These are phyloP conservation scores for Drosophila sturtevanti DNA, from an alignment of 1,140 invertebrate genomes.

Conservation along the genomic window DNA sequence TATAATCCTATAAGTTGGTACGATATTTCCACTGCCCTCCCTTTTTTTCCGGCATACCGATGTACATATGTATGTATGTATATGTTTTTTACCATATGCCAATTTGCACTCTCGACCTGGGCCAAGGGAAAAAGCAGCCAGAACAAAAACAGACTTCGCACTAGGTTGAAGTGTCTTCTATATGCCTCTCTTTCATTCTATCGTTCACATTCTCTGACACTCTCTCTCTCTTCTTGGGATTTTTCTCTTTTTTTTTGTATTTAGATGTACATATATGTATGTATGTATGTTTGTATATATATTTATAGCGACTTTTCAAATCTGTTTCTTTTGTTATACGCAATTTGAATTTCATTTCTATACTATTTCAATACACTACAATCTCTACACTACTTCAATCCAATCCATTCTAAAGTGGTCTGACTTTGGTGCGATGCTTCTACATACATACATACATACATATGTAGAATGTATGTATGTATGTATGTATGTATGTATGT, in stretches of 20 bases:
- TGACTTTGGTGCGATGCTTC: slow-evolving; percentile 20
- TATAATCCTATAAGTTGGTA: slow-evolving; percentile 16
- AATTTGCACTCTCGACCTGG: slow-evolving; percentile 69
- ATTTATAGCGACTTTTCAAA: slow-evolving; percentile 2
- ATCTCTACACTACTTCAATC: background rate
- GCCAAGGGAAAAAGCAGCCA: slow-evolving; percentile 27
- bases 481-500: no score
- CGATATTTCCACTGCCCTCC: background rate
- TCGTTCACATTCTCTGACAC: background rate
- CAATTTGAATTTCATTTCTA: slow-evolving; percentile 5
- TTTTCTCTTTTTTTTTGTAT: background rate
- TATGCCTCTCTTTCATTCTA: background rate
- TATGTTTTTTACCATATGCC: slow-evolving; percentile 52
- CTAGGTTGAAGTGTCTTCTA: background rate
- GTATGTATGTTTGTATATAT: no score
- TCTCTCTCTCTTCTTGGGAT: background rate
- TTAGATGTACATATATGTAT: no score
- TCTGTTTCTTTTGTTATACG: background rate
- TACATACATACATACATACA: no score
- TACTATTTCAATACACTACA: background rate
- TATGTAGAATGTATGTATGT: no score
- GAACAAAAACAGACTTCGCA: background rate
- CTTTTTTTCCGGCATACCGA: background rate
- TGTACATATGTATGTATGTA: no score
- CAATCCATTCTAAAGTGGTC: background rate